These are phyloP conservation scores for Rhorus exstirpatorius DNA, from an alignment of 2,888 invertebrate genomes.

Conservation along the genomic window DNA sequence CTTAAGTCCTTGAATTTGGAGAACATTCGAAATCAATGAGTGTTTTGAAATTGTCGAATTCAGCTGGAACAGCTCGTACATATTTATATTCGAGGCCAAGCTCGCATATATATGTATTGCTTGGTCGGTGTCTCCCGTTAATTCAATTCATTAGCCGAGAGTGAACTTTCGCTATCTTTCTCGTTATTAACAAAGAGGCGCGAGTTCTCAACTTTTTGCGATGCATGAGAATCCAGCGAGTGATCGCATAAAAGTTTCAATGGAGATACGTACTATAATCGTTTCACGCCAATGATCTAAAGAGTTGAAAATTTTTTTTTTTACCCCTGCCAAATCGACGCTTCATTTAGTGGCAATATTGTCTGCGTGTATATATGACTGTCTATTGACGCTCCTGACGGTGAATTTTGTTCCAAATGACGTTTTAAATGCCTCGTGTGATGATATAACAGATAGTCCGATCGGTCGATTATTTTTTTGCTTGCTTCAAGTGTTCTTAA, in stretches of 20 bases:
- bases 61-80: neutral
- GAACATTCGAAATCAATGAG: neutral
- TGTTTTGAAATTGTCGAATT: neutral
- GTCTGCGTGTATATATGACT: neutral
- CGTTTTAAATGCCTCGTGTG: slow-evolving; percentile 19
- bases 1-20: too few species aligned
- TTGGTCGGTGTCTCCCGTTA: slow-evolving; percentile 52
- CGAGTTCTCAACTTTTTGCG: slow-evolving; percentile 10
- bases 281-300: slow-evolving; percentile 26
- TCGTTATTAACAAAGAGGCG: slow-evolving; percentile 42
- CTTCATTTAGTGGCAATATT: slow-evolving; percentile 44
- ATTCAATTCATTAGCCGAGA: slow-evolving; percentile 63
- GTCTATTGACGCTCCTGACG: neutral
- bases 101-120: slow-evolving; percentile 27
- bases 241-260: slow-evolving; percentile 29
- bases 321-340: slow-evolving; percentile 37
- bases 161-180: slow-evolving; percentile 64
- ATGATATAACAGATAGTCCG: neutral
- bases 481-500: slow-evolving; percentile 32
- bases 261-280: slow-evolving; percentile 6
- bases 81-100: slow-evolving; percentile 15
- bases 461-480: neutral
- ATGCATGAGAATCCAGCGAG: slow-evolving; percentile 19
- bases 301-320: slow-evolving; percentile 15
- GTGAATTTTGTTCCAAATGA: slow-evolving; percentile 7